Evolutionary conservation across 1,140 invertebrate species (phyloP), one percentile per base, ranked within the genome.

Genomic region (Paralvinella palmiformis): DNA sequence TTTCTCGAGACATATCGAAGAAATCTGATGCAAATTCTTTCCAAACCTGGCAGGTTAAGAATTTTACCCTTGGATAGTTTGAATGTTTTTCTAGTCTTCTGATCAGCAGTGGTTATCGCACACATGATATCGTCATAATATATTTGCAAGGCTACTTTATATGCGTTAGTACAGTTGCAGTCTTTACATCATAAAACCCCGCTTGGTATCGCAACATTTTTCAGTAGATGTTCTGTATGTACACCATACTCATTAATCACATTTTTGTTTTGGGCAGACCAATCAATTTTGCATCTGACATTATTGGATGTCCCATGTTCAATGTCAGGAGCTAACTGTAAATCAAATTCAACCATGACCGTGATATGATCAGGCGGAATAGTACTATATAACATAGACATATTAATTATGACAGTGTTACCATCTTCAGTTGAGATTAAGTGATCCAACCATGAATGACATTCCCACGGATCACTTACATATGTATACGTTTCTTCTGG

Each of bases 391-490:
- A 48, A 48, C 31, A 52, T 29, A 3, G 7, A 52, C n/a, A 20
- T 52, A 52, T 52, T 17, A 27, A 29, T 52, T 52, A 48, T 48
- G 44, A 48, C 44, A 48, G n/a, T 3, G 44, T 48, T 48, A 24
- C 44, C 44, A 48, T 20, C 48, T 52, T 52, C 48, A 17, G 48
- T 52, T 2, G 48, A 52, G 48, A 52, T 52, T 22, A 52, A 52
- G 48, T 52, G 48, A 15, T 52, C 48, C 48, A 52, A 52, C 48
- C 48, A 52, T n/a, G 48, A 52, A 15, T 52, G 48, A 52, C 17
- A 27, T 10, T 29, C 48, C 48, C 48, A 52, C 1, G 48, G 22
- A 20, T 52, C 48, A 52, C 48, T n/a, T n/a, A n/a, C n/a, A 52
- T 52, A 52, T 5, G 48, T 52, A 52, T 52, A 52, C 31, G 48